Base-by-base conservation (phyloP, 2,797 vertebrate genomes). In the Emydoidea blandingii region DNA sequence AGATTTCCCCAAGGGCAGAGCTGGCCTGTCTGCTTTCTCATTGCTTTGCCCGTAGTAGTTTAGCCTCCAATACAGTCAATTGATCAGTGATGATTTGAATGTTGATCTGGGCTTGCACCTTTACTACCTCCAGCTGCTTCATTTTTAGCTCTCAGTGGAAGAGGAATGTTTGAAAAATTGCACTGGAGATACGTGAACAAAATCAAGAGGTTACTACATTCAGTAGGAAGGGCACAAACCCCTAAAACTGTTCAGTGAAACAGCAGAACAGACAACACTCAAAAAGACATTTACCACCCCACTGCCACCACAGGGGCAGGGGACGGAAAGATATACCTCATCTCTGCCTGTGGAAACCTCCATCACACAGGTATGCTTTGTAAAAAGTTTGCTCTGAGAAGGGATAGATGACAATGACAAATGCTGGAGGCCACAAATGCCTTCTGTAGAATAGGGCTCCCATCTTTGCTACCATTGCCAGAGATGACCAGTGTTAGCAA, bases 121-220 rank as follows among this genome's bases (percentile, higher is more conserved):
- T 96, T 79, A 81, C 44, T 88, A 79, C 92, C 88, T 96, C 37
- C 52, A 93, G 86, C 88, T 89, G 12, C 1, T 31, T 94, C 56
- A 81, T 92, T 96, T 96, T 90, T 57, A 89, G 72, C 62, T 92
- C 68, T 68, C 56, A 34, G 15, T 56, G 56, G 72, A 50, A 85
- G 83, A 52, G 50, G 80, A 92, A 91, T 68, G 81, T 68, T n/a
- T 91, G 84, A 86, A 89, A 95, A 96, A 89, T 44, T 56, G 21
- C 37, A 29, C 91, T 90, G 88, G 44, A 95, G 87, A 93, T 94
- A 96, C 93, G 94, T 93, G 87, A 82, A 37, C 79, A 97, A 92
- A 91, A 94, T 89, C 72, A 34, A 90, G 88, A 87, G 78, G 29
- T 85, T 92, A 89, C 72, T 84, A 72, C 8, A 0, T 91, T 83